Evolutionary conservation across 2,113 vertebrate species (phyloP), one percentile per base, ranked within the genome.

Genomic region (Pygoscelis antarcticus): DNA sequence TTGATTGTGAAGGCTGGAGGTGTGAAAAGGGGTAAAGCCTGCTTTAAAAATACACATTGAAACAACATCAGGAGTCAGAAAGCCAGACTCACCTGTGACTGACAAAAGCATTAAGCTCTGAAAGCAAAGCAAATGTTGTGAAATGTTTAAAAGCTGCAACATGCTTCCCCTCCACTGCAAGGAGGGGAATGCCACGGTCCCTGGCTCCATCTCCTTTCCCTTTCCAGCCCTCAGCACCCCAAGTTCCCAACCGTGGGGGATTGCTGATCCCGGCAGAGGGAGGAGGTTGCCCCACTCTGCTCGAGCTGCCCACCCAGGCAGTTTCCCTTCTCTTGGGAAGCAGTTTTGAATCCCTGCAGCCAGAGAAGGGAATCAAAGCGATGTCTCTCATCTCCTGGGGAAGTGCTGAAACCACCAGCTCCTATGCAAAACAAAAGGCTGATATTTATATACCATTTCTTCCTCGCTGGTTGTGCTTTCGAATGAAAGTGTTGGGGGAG

Each of bases 231-330:
- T n/a, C 16, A 1, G 55, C 27, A 26, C 34, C 38, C 62, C 2
- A 0, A 75, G 7, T 46, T 83, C 55, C 62, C 7, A 1, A 18
- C 26, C 1, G 0, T 3, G 18, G 34, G 6, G 20, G 12, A n/a
- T 7, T 3, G 1, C 30, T 16, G 36, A 26, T 44, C 23, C 70
- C 8, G 1, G 44, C 0, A 2, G 36, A 20, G 26, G 9, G 46
- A 30, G 23, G 40, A n/a, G 20, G 10, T 7, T 51, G 32, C 30
- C 42, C 30, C 0, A 1, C 20, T n/a, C n/a, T 17, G 44, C 61
- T 16, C 1, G 1, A 32, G 40, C 36, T 17, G 26, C 51, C 14
- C 1, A 0, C 14, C 51, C 36, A 16, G 66, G 58, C 13, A 12
- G 15, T 38, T 66, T 44, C 36, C 58, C 51, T 13, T 36, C 51